These are phyloP conservation scores for Megalurothrips usitatus DNA, from an alignment of 2,888 invertebrate genomes.

Conservation along the genomic window DNA sequence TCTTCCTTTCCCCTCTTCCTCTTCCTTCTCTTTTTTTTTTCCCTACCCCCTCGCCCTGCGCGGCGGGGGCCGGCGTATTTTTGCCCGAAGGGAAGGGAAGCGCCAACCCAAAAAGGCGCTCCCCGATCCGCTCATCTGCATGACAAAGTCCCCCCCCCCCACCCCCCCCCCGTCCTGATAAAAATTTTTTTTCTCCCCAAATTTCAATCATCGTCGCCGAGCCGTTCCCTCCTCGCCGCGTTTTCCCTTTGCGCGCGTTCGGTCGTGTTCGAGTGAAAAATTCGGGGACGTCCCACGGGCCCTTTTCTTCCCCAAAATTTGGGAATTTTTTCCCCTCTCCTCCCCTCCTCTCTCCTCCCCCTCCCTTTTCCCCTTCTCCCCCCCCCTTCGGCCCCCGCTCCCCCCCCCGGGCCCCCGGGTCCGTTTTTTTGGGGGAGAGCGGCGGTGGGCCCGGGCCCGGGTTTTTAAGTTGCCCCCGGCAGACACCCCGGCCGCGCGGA, in stretches of 20 bases:
- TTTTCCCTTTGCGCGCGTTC: not conserved
- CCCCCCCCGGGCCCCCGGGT: no score
- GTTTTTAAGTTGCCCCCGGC: no score
- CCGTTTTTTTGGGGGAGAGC: no score
- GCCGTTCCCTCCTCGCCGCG: no score
- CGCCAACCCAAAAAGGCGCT: not conserved
- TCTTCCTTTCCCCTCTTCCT: not conserved
- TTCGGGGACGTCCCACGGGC: not conserved
- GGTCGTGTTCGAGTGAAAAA: conserved; percentile 12
- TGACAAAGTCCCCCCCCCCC: conserved; percentile 22
- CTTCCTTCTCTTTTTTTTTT: not conserved
- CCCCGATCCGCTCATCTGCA: not conserved
- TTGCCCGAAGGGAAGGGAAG: not conserved
- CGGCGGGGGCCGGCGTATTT: no score
- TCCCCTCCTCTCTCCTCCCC: no score
- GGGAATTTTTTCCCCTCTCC: no score
- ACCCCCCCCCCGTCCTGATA: not conserved
- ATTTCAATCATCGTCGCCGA: not conserved
- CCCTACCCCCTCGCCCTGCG: not conserved
- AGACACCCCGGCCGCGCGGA: no score
- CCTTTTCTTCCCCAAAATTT: no score
- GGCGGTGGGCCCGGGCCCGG: no score
- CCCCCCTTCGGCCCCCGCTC: no score
- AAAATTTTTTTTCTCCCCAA: not conserved
- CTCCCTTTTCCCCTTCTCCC: no score